A percentile compares a stretch with the other conserved stretches of the same genome.
Evolutionary conservation across 2,113 vertebrate species (phyloP).

Genomic region (Oncorhynchus gorbuscha): DNA sequence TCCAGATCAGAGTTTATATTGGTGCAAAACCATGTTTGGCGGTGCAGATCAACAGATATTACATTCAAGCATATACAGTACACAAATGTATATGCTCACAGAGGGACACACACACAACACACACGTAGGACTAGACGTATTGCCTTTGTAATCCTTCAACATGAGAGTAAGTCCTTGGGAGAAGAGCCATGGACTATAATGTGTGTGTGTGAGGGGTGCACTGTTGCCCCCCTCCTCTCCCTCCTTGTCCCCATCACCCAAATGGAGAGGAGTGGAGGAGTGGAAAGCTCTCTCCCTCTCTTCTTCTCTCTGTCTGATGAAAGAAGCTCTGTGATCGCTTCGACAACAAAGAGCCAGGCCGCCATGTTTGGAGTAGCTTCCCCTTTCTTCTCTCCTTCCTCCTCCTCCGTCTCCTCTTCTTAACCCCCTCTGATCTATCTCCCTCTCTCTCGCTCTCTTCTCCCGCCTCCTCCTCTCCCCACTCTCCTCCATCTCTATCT

Average conservation of each 20-base stretch:
- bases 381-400: slow-evolving; percentile 75
- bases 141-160: background rate
- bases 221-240: slow-evolving; percentile 59
- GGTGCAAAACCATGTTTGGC: no score
- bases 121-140: no score
- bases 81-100: no score
- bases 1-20: no score
- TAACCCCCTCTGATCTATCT: background rate
- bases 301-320: slow-evolving; percentile 71
- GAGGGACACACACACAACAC: background rate
- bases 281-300: slow-evolving; percentile 45
- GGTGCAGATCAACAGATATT: no score
- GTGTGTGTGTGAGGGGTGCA: slow-evolving; percentile 50
- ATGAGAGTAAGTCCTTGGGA: slow-evolving; percentile 59
- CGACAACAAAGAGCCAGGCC: slow-evolving; percentile 76
- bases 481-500: slow-evolving; percentile 42
- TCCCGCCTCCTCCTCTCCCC: slow-evolving; percentile 17
- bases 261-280: slow-evolving; percentile 60
- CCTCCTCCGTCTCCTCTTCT: slow-evolving; percentile 51
- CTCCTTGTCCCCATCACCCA: slow-evolving; percentile 45
- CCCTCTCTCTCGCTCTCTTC: slow-evolving; percentile 42
- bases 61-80: no score
- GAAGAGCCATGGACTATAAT: slow-evolving; percentile 57
- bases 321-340: slow-evolving; percentile 76
- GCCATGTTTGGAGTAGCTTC: slow-evolving; percentile 74